Conservation (phyloP, 2,113 vertebrate species). For the Arizona elegans region DNA sequence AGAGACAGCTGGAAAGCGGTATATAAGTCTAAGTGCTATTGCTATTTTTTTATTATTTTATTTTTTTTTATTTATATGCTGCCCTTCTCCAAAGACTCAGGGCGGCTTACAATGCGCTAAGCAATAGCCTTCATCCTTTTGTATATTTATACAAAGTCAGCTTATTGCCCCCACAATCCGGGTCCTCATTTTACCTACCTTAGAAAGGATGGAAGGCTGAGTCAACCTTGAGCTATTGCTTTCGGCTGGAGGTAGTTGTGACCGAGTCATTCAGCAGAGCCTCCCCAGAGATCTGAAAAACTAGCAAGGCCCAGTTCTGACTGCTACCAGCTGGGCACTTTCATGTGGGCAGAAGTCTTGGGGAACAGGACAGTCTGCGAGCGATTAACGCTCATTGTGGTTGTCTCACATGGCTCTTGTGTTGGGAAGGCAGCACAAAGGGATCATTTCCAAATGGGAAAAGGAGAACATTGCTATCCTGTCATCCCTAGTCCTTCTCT, state of each 20-base stretch:
- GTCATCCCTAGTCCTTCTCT: neutral
- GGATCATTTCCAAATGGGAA: neutral
- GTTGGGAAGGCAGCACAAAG: neutral
- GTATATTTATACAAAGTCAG: no score
- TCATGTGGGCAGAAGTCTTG: conserved; percentile 19
- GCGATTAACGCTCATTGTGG: neutral
- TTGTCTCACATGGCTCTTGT: neutral
- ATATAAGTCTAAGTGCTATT: no score
- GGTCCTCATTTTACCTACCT: no score
- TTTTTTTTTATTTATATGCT: no score
- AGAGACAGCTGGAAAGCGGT: no score
- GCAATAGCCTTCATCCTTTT: no score
- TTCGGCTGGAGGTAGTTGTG: neutral
- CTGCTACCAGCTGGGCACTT: neutral
- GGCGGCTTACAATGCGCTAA: no score
- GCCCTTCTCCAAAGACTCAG: no score
- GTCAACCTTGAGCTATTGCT: no score
- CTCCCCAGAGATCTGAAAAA: neutral
- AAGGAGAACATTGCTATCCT: neutral
- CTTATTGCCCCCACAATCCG: no score
- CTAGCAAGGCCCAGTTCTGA: neutral
- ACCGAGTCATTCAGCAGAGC: neutral
- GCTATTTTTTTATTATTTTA: no score
- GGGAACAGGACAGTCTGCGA: neutral
- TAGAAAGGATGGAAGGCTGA: no score